Base-by-base conservation (phyloP, 1,140 invertebrate species). In the Pissodes strobi region DNA sequence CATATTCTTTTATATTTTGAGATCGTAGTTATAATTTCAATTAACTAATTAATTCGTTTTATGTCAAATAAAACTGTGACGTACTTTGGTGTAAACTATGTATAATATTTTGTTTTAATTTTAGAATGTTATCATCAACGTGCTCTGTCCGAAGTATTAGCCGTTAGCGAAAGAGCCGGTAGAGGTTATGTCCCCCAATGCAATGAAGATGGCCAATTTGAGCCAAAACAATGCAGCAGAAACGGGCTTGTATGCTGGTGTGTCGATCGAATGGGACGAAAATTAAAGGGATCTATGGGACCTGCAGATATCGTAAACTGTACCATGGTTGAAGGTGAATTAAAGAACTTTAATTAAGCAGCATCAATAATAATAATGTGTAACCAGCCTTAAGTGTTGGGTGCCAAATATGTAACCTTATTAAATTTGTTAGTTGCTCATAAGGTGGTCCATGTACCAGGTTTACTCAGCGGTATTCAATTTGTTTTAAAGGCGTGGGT, bases 161-260 rank as follows among this genome's bases (percentile, higher is more conserved):
- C 89, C 9, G 81, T 90, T 9, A 90, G 87, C 25, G 90, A 93
- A 75, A 83, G 86, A 19, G 88, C 89, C 63, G 91, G 90, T 0
- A 84, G 87, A 9, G 91, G 91, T 1, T 94, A 93, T 72, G 84
- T 93, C 25, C 92, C 92, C 0, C 90, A 93, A 70, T 94, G 92
- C 69, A 80, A 82, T 17, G 80, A 73, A 67, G 85, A 87, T 49
- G 91, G 91, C 0, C 82, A 85, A 18, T 93, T 91, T 72, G 79
- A 86, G 19, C 78, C 86, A 0, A 83, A 80, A 49, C 91, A 93
- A 68, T 94, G 92, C 73, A 92, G 90, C 1, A 82, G 89, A 39
- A 93, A 93, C 74, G 89, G 89, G 13, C 75, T 92, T 1, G 89
- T 93, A 64, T 94, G 92, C 76, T 94, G 92, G 92, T 94, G 92